Evolutionary conservation across 1,140 invertebrate species (phyloP).

Genomic region (Lamellibrachia luymesi): DNA sequence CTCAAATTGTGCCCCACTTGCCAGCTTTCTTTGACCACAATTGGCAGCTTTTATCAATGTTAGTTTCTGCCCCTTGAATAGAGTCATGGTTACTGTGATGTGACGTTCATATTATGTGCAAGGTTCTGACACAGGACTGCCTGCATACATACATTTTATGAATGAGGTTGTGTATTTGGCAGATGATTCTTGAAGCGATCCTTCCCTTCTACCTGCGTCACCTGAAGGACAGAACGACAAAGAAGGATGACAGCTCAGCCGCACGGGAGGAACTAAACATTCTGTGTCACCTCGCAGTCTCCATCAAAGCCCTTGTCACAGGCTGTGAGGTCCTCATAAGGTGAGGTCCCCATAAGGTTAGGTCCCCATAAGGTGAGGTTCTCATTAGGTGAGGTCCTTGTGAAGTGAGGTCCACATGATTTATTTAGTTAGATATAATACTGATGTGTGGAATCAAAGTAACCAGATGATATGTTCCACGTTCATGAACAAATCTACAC

Average conservation of each 20-base stretch:
- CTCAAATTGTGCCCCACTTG: too few relatives aligned
- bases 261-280: slow-evolving; percentile 78
- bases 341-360: slow-evolving; percentile 65
- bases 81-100: background rate
- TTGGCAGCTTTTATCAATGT: too few relatives aligned
- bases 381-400: slow-evolving; percentile 74
- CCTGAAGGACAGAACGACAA: slow-evolving; percentile 84
- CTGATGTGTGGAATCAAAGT: too few relatives aligned
- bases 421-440: too few relatives aligned
- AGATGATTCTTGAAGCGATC: slow-evolving; percentile 95
- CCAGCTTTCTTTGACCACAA: too few relatives aligned
- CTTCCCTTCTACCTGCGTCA: slow-evolving; percentile 81
- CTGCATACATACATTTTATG: background rate
- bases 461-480: too few relatives aligned
- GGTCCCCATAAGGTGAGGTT: slow-evolving; percentile 63
- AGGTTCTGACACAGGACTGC: background rate
- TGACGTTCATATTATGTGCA: background rate
- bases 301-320: slow-evolving; percentile 92
- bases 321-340: slow-evolving; percentile 94
- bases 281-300: slow-evolving; percentile 80
- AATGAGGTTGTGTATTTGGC: slow-evolving; percentile 33
- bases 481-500: too few relatives aligned
- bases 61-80: background rate
- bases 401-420: slow-evolving; percentile 64
- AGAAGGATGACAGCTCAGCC: slow-evolving; percentile 66